Base-by-base conservation (phyloP, 37 sponge, comb jelly and placozoan species). In the Halisarca cf. caerulea region DNA sequence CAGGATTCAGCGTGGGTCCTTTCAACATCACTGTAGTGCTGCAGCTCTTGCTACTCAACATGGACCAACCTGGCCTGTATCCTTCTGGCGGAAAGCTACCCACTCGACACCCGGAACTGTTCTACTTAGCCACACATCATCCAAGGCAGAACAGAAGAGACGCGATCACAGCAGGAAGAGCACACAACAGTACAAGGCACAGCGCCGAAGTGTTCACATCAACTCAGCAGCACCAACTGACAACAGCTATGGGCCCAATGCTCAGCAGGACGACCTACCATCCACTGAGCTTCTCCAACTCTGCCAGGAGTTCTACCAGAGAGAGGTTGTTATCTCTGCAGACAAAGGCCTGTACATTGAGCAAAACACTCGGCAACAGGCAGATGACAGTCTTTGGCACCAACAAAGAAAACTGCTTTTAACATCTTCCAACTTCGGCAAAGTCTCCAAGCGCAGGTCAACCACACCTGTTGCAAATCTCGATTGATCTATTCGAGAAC, bases 381-480 rank as follows among this genome's bases (percentile, higher is more conserved):
- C 53, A 20, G 85, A 7, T 3, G 40, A 47, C 30, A 33, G 28
- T n/a, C 2, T 37, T 2, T 73, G 78, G 85, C 37, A 43, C 43
- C 61, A 59, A n/a, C 68, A 66, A 20, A 18, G 6, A 21, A 1
- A 4, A 3, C n/a, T 37, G 0, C 38, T 78, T 1, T 24, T 77
- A 11, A 85, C 85, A 23, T 59, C 85, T 35, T 74, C 78, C 32
- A 58, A 6, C 42, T 73, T 85, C 58, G 78, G 85, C 1, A 40
- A 2, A 2, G 42, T 90, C 2, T 34, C 59, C 15, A 90, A 82
- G 59, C 80, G 81, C 80, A 45, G 59, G 37, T 30, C 20, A 5
- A 86, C 41, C 0, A 90, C 90, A 42, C 80, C 78, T 34, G 78
- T 77, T 25, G 79, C 78, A 1, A 73, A 82, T 7, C 2, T 43